phyloP scores from a whole-genome alignment of 2,888 invertebrate species.

The Melanostoma scalare region DNA sequence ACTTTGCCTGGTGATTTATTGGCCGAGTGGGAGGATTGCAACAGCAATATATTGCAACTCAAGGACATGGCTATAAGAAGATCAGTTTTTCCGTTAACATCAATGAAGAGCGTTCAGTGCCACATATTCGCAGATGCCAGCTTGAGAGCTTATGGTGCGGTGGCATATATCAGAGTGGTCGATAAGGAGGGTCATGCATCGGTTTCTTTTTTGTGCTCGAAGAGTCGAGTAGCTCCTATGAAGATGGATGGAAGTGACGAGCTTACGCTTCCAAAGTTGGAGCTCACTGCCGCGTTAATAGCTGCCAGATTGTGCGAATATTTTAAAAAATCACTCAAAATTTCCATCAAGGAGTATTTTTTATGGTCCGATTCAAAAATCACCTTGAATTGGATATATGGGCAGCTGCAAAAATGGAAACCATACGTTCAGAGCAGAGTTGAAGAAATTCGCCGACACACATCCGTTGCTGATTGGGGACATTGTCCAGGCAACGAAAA shows the following conservation, averaged over 20 bases:
- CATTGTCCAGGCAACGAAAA: constrained; percentile 48
- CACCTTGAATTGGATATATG: constrained; percentile 35
- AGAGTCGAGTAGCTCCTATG: constrained; percentile 39
- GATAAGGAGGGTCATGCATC: neutral
- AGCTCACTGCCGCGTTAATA: constrained; percentile 31
- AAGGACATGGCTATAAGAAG: constrained; percentile 15
- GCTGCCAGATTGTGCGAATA: constrained; percentile 34
- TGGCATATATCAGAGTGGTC: constrained; percentile 23
- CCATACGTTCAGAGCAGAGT: constrained; percentile 44
- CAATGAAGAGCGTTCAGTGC: constrained; percentile 6
- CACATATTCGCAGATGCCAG: constrained; percentile 56
- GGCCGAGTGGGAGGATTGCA: constrained; percentile 22
- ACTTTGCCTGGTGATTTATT: constrained; percentile 15
- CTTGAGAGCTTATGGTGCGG: constrained; percentile 39
- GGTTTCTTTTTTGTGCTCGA: constrained; percentile 36
- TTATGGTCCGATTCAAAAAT: constrained; percentile 49
- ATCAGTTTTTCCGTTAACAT: constrained; percentile 9
- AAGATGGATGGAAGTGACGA: constrained; percentile 9
- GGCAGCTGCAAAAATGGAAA: constrained; percentile 39
- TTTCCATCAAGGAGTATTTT: neutral
- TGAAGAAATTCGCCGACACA: constrained; percentile 42
- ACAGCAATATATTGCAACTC: constrained; percentile 18
- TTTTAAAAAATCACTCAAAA: constrained; percentile 11
- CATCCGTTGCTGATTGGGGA: constrained; percentile 17
- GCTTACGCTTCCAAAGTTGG: constrained; percentile 38